Percentiles rank a stretch among this genome's conserved stretches.
Evolutionary conservation across 1,140 invertebrate species (phyloP).

Genomic region (Pogonomyrmex californicus): DNA sequence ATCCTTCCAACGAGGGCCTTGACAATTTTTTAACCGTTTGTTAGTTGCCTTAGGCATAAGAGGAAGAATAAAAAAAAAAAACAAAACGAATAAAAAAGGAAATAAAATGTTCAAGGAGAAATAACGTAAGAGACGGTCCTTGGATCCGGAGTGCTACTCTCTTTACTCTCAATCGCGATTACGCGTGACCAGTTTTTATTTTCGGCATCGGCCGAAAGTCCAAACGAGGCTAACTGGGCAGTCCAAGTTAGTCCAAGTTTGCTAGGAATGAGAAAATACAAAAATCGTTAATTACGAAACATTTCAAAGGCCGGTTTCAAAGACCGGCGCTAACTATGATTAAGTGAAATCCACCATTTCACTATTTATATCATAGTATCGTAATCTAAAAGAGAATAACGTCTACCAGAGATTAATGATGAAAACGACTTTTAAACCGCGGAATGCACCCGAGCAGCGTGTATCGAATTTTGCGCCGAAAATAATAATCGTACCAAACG

Average conservation of each 20-base stretch:
- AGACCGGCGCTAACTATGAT: conserved; percentile 1
- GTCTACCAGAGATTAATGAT: neutral
- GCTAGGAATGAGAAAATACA: conserved; percentile 7
- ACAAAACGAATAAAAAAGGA: neutral
- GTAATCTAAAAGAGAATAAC: neutral
- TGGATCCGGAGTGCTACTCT: conserved; percentile 9
- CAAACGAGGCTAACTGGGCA: conserved; percentile 34
- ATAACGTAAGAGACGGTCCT: conserved; percentile 9
- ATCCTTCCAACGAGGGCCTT: conserved; percentile 75
- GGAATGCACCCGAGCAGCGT: neutral
- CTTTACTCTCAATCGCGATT: conserved; percentile 22
- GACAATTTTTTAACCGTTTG: conserved; percentile 73
- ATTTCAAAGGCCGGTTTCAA: neutral
- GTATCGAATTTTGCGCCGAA: neutral
- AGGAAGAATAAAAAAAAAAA: conserved; percentile 13
- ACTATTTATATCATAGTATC: neutral
- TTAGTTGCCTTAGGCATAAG: conserved; percentile 70
- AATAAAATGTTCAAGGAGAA: conserved; percentile 1
- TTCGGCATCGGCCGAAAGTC: conserved; percentile 8
- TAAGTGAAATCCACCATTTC: conserved; percentile 6
- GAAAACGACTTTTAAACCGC: neutral
- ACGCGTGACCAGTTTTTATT: conserved; percentile 22
- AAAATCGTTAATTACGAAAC: conserved; percentile 27
- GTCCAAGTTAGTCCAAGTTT: neutral
- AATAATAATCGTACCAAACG: conserved; percentile 27